Conservation (phyloP, 1,140 invertebrate species). For the Drosophila cardini region DNA sequence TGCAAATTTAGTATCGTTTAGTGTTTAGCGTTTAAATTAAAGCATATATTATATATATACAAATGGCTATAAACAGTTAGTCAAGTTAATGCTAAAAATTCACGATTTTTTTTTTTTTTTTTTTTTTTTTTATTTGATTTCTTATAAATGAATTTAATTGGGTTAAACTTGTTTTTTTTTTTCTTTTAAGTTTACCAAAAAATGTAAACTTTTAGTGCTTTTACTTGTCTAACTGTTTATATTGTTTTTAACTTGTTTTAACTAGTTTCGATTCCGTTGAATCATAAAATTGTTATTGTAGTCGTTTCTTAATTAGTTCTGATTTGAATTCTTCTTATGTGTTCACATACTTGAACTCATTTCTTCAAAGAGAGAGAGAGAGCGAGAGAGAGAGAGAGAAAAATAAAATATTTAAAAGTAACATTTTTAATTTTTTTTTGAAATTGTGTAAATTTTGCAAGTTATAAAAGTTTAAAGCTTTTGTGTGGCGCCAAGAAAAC, state of each 20-base stretch:
- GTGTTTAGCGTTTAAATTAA: neutral
- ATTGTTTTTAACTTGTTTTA: neutral
- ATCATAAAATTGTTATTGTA: neutral
- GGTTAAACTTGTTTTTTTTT: neutral
- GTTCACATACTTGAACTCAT: neutral
- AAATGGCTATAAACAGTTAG: neutral
- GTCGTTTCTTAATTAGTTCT: neutral
- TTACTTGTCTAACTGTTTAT: too few relatives aligned
- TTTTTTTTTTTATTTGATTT: neutral
- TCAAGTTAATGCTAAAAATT: too few relatives aligned
- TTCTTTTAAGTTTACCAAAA: neutral
- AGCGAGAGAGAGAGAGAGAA: too few relatives aligned
- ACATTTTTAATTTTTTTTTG: too few relatives aligned
- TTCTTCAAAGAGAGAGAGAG: too few relatives aligned
- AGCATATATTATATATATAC: neutral
- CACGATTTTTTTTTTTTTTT: neutral
- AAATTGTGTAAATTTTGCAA: constrained; percentile 23
- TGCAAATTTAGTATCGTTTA: neutral
- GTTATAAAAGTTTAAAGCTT: constrained; percentile 14
- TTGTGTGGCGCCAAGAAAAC: constrained; percentile 26
- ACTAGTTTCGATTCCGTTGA: constrained; percentile 15
- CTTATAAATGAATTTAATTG: too few relatives aligned
- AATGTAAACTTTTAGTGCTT: too few relatives aligned
- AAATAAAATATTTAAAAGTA: too few relatives aligned
- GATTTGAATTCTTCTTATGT: constrained; percentile 7